Conservation (phyloP, 2,113 vertebrate genomes). For the Nothoprocta perdicaria region DNA sequence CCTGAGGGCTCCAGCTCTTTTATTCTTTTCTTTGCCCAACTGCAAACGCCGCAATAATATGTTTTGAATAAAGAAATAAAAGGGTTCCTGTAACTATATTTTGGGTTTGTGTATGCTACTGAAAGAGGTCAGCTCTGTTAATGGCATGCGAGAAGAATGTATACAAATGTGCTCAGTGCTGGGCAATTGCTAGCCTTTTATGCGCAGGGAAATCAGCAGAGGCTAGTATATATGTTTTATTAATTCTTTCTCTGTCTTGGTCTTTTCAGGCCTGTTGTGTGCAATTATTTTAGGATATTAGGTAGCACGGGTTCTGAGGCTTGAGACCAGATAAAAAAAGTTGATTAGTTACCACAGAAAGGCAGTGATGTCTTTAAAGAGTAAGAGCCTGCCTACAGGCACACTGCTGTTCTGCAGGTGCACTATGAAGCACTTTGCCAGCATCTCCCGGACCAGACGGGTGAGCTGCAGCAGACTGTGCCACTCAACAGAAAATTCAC, state of each 20-base stretch:
- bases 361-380: conserved; percentile 10
- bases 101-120: neutral
- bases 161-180: neutral
- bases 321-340: conserved; percentile 53
- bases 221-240: conserved; percentile 19
- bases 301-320: conserved; percentile 23
- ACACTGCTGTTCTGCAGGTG: neutral
- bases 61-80: conserved; percentile 25
- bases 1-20: conserved; percentile 6
- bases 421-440: neutral
- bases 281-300: conserved; percentile 51
- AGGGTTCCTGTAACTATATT: neutral
- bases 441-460: neutral
- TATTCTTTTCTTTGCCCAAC: neutral
- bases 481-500: neutral
- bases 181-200: conserved; percentile 12
- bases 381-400: neutral
- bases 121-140: conserved; percentile 35
- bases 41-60: neutral
- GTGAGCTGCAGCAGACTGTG: neutral
- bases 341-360: conserved; percentile 1
- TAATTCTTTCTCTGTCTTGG: conserved; percentile 51
- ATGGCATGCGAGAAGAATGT: neutral
- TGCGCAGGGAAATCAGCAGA: conserved; percentile 21
- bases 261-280: conserved; percentile 28